Evolutionary conservation across 1,140 invertebrate genomes (phyloP), one percentile per base, ranked within the genome.

Genomic region (Drosophila kanapiae): DNA sequence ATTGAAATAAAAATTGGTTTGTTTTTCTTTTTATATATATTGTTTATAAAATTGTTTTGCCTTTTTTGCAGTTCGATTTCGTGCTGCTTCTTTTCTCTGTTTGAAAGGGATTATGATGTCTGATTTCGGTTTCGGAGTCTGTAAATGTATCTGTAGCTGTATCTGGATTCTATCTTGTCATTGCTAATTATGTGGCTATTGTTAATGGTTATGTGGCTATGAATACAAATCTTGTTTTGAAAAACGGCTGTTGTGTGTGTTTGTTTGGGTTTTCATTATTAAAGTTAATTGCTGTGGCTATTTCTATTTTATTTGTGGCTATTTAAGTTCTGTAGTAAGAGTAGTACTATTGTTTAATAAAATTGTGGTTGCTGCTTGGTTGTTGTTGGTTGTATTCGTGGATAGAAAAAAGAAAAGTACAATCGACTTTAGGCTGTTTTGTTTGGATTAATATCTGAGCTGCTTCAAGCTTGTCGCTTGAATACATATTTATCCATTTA

Each of bases 341-440:
- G 77, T 87, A 88, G 78, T 78, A 84, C 84, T 87, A 87, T 87
- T 87, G 84, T 88, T 87, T 84, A 87, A 84, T 87, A 71, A 84
- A 84, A 88, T 62, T 69, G 38, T 67, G 48, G 72, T 57, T 75
- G 61, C 58, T 75, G 71, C 43, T 42, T 57, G 42, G 51, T 78
- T 85, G 13, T 42, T 69, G 74, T 61, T 75, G 58, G 45, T 77
- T 81, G 74, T 81, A 80, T 68, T 70, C 74, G 80, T 54, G 79
- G 61, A 78, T 88, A 84, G 84, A 88, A 88, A 87, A 91, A 91
- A 91, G 81, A 91, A 85, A 91, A 88, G 68, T 88, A 92, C 91
- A 92, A 92, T 92, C 91, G 91, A 92, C 91, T 87, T 84, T 84
- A 85, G 91, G 91, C 91, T 91, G 74, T 65, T 65, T 82, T 60